A percentile compares a stretch with the other conserved stretches of the same genome.
Evolutionary conservation across 2,888 invertebrate genomes (phyloP).

Genomic region (Mamestra brassicae): DNA sequence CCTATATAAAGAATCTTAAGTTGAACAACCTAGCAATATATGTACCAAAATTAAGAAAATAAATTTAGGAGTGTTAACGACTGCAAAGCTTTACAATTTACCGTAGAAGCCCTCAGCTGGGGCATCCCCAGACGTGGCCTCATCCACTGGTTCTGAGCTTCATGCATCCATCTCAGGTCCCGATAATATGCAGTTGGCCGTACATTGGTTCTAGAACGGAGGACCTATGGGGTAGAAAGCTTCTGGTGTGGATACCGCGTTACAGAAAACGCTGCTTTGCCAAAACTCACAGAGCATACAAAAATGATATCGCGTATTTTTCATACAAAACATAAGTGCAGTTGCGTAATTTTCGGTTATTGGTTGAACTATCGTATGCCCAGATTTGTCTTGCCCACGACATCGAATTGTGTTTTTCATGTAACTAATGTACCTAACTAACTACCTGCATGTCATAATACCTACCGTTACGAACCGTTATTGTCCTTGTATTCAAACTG

Average conservation of each 20-base stretch:
- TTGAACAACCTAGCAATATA: not conserved
- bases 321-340: not conserved
- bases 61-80: not conserved
- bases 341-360: not conserved
- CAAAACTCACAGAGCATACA: no score
- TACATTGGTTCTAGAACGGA: not conserved
- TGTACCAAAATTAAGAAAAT: not conserved
- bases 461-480: conserved; percentile 43
- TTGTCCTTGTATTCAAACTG: conserved; percentile 34
- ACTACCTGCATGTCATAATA: conserved; percentile 27
- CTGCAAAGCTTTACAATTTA: not conserved
- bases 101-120: not conserved
- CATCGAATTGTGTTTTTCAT: conserved; percentile 22
- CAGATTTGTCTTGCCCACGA: conserved; percentile 24
- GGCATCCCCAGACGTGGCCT: not conserved
- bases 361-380: conserved; percentile 8
- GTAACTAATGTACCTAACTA: not conserved
- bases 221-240: no score
- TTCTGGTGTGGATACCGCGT: not conserved
- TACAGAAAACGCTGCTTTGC: not conserved
- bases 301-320: no score
- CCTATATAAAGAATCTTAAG: conserved; percentile 1
- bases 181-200: not conserved
- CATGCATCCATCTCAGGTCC: not conserved
- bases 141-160: not conserved